Conservation (phyloP, 1,140 invertebrate genomes). For the Mesaphorura yosii region DNA sequence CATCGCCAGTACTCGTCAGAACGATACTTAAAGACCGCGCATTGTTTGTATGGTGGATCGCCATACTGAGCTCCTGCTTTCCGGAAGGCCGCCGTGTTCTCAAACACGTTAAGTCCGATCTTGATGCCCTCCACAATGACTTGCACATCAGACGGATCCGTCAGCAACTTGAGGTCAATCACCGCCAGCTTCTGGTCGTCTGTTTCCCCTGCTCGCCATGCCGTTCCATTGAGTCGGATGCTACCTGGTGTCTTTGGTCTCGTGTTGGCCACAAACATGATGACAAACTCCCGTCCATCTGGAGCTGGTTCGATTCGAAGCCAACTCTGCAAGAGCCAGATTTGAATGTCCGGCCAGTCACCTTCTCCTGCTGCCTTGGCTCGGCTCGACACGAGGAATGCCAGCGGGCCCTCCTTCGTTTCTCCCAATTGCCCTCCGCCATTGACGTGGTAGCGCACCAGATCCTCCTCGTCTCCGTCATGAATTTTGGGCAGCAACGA, state of each 20-base stretch:
- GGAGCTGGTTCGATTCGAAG: conserved; percentile 18
- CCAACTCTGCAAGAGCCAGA: conserved; percentile 12
- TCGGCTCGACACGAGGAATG: conserved; percentile 4
- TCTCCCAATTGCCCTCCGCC: conserved; percentile 1
- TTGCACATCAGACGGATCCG: conserved; percentile 71
- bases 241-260: conserved; percentile 70
- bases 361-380: conserved; percentile 13
- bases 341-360: conserved; percentile 22
- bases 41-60: conserved; percentile 28
- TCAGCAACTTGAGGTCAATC: conserved; percentile 37
- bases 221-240: conserved; percentile 56
- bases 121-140: conserved; percentile 49
- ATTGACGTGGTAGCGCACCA: not conserved
- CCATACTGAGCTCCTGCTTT: conserved; percentile 13
- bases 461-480: conserved; percentile 9
- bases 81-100: conserved; percentile 12
- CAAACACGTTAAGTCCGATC: conserved; percentile 5
- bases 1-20: conserved; percentile 14
- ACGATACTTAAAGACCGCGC: conserved; percentile 25
- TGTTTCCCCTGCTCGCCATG: not conserved
- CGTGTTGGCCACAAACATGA: conserved; percentile 48
- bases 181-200: conserved; percentile 68
- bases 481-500: not conserved
- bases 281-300: conserved; percentile 14
- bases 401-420: conserved; percentile 6